These are phyloP conservation scores for Cottoperca gobio DNA, from an alignment of 2,797 vertebrate genomes.

Conservation along the genomic window DNA sequence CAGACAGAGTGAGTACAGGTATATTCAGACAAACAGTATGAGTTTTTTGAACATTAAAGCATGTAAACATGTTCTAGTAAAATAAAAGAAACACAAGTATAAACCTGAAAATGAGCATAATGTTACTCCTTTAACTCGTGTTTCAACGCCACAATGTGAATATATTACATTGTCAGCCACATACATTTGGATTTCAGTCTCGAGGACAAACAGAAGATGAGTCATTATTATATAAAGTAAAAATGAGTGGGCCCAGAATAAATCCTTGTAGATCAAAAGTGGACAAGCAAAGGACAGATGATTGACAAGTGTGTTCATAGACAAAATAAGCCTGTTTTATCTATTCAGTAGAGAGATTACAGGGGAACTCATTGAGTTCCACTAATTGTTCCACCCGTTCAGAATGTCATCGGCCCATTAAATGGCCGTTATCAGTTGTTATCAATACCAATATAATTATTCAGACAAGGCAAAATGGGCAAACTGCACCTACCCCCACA, in stretches of 20 bases:
- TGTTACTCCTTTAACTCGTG: neutral
- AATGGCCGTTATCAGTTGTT: no score
- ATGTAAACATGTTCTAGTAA: no score
- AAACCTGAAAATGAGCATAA: no score
- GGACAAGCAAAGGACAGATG: constrained; percentile 55
- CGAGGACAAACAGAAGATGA: constrained; percentile 64
- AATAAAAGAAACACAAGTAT: no score
- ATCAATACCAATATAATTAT: no score
- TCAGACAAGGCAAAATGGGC: no score
- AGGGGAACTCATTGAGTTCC: neutral
- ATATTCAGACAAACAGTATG: no score
- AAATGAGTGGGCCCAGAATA: constrained; percentile 66
- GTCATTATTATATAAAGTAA: constrained; percentile 74
- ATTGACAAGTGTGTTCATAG: constrained; percentile 56
- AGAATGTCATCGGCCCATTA: no score
- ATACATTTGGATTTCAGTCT: constrained; percentile 52
- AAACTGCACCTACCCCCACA: no score
- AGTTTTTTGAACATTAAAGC: no score
- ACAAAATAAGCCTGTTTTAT: constrained; percentile 26
- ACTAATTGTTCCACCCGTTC: no score
- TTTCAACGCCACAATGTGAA: constrained; percentile 10
- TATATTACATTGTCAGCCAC: constrained; percentile 21
- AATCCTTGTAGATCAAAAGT: constrained; percentile 56
- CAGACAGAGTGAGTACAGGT: no score
- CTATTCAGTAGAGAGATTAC: neutral